phyloP scores from a whole-genome alignment of 1,140 invertebrate species.

The Sinonovacula constricta region DNA sequence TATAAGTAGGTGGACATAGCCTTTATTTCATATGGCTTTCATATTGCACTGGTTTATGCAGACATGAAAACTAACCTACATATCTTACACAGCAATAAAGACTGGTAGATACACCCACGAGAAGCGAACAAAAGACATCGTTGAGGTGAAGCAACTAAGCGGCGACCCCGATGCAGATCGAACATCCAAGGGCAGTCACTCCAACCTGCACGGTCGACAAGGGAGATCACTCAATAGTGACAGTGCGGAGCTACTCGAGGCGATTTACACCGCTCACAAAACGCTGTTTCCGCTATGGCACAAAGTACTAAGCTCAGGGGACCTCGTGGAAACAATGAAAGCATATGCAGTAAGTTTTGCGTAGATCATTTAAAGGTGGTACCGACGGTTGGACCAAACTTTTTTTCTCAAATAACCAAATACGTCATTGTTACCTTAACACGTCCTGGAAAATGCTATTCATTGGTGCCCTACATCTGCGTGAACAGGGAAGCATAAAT shows the following conservation, averaged over 20 bases:
- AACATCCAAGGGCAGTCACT: not conserved
- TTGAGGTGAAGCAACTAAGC: constrained; percentile 69
- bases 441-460: no score
- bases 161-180: not conserved
- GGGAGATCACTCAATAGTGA: not conserved
- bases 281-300: constrained; percentile 27
- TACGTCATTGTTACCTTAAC: no score
- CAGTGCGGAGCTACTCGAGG: not conserved
- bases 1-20: no score
- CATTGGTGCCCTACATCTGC: no score
- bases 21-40: no score
- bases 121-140: constrained; percentile 73
- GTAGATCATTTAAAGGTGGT: no score
- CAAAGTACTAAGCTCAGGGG: not conserved
- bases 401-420: no score
- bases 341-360: not conserved
- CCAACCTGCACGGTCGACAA: not conserved
- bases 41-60: no score
- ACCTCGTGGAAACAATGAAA: not conserved
- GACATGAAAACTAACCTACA: no score
- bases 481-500: no score
- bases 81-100: constrained; percentile 75
- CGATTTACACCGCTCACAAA: constrained; percentile 24
- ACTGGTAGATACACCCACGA: constrained; percentile 76
- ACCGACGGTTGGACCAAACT: no score